These are phyloP conservation scores for Rutilus rutilus DNA, from an alignment of 2,113 vertebrate genomes.

Conservation along the genomic window DNA sequence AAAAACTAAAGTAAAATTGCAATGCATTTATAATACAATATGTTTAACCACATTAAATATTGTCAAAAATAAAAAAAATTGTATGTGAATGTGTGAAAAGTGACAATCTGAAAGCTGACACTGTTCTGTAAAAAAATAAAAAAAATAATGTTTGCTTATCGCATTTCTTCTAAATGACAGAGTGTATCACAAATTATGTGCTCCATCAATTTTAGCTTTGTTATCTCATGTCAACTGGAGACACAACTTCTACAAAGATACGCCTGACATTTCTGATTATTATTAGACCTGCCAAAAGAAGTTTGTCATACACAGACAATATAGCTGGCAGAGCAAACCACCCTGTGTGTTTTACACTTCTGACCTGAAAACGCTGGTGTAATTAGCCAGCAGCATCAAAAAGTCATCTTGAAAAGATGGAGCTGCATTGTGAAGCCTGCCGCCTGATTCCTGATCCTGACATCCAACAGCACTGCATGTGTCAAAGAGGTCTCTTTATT, in stretches of 20 bases:
- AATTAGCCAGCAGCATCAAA: conserved; percentile 21
- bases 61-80: no score
- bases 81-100: background rate
- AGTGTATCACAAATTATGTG: no score
- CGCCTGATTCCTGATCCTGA: background rate
- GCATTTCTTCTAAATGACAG: no score
- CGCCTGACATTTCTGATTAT: background rate
- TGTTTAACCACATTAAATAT: background rate
- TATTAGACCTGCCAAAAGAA: conserved; percentile 27
- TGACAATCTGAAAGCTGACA: conserved; percentile 1
- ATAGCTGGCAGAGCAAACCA: background rate
- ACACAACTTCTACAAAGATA: background rate
- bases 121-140: background rate
- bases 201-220: background rate
- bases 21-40: background rate
- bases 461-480: background rate
- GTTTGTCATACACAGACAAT: conserved; percentile 9
- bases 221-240: background rate
- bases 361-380: background rate
- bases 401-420: background rate
- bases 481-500: conserved; percentile 2
- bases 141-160: background rate
- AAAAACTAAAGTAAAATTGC: background rate
- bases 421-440: background rate
- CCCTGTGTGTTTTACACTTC: background rate